Evolutionary conservation across 2,797 vertebrate genomes (phyloP), one percentile per base, ranked within the genome.

Genomic region (Enteromius treurensis): DNA sequence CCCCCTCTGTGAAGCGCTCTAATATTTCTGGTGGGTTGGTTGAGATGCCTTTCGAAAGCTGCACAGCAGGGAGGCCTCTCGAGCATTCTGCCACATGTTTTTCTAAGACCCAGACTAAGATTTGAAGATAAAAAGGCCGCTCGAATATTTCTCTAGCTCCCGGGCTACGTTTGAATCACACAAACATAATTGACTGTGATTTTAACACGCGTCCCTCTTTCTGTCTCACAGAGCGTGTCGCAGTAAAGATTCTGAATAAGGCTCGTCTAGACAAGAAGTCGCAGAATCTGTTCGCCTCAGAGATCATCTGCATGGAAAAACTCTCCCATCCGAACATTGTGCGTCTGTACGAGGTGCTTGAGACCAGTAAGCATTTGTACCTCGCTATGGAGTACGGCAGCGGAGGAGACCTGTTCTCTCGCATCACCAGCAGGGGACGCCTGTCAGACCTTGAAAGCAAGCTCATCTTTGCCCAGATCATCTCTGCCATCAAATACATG

Each of bases 361-460:
- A 95, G 89, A 94, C 92, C 53, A 91, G 89, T 86, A 92, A 91
- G 85, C 92, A 90, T 78, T 60, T 95, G 42, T 93, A 95, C 85
- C 89, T 96, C 79, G 91, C 92, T 67, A 95, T 95, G 93, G 95
- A 96, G 90, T 96, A 96, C 0, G 95, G 94, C 85, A 95, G 89
- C 3, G 90, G 94, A 2, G 95, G 95, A 71, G 95, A 96, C 81
- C 93, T 96, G 65, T 95, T 93, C 89, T 92, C 93, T 21, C 86
- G 91, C 37, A 89, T 96, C 88, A 92, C 89, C 91, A 93, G 82
- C 80, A 94, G 91, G 68, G 95, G 95, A 82, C 92, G 90, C 23
- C 91, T 96, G 1, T 89, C 90, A 0, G 92, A 95, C 81, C 75
- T 92, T 77, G 94, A 96, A 76, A 84, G 91, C 83, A 95, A 95